Base-by-base conservation (phyloP, 2,888 invertebrate genomes). In the Andricus curvator region DNA sequence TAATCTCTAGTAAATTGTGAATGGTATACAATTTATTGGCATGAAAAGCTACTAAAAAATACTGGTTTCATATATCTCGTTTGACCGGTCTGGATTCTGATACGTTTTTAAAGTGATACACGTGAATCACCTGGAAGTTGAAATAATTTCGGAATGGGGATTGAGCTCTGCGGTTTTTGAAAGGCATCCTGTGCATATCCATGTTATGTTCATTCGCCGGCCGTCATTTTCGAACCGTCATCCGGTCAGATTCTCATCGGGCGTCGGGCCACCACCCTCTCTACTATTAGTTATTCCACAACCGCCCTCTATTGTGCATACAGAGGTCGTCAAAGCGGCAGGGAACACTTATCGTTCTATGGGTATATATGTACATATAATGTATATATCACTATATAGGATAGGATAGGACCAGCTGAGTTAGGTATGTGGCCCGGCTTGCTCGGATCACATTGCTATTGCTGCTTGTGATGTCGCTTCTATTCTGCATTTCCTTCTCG, bases 291-390 rank as follows among this genome's bases (percentile, higher is more conserved):
- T 86, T 86, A 84, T 78, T 80, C 81, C 77, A 68, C 48, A 68
- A 25, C 82, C 80, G 60, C 82, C 29, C 68, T 37, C 65, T 60
- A 65, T 77, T 64, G 74, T 74, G 77, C 62, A 77, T 56, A 20
- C 33, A 56, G 74, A 74, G 74, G 22, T 62, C 56, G 51, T 66
- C 77, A 41, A 76, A 78, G 76, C 78, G 81, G 79, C 79, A 78
- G 83, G 86, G 84, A 83, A 85, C 87, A 87, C 88, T 88, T 88
- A 88, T 88, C 88, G 85, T 83, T 81, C 85, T 85, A 85, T 85
- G n/a, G 29, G n/a, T 33, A 48, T 70, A 51, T 51, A 51, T 51
- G 8, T 41, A 41, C 11, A 41, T 41, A 41, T 13, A 41, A 41
- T 41, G 13, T 41, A 41, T 41, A 41, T 41, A 41, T 41, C 11